Evolutionary conservation across 2,888 invertebrate genomes (phyloP), one percentile per base, ranked within the genome.

Genomic region (Volucella zonaria): DNA sequence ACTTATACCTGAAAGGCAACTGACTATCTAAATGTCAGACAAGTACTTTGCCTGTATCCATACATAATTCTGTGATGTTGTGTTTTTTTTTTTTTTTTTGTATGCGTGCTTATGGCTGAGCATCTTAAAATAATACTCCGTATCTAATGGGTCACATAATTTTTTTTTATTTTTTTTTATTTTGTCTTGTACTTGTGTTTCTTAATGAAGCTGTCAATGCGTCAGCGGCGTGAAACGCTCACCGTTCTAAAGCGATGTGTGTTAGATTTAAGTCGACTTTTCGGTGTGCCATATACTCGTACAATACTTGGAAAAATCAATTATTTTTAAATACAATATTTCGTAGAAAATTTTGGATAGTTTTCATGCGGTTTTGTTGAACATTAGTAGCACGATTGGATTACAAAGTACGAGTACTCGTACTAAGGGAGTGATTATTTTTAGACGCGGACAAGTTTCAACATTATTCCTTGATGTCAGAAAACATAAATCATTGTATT

Each of bases 191-290:
- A 31, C 31, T 54, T 31, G 3, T 45, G 45, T 43, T 45, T 61
- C 43, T 14, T 75, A 75, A 82, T 68, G 52, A 75, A 64, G 79
- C 78, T 82, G 79, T 79, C 79, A 78, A 43, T 18, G 49, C 66
- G 80, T 80, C 80, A 80, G 70, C 64, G 66, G 45, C 45, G 47
- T 2, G 15, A 64, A 75, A 43, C 75, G 67, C 45, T 71, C 56
- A 42, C 12, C 56, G 23, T 14, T 49, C 66, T 59, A 59, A 51
- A 14, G 12, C 42, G 47, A 49, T 59, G 18, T 42, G 40, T 70
- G 18, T 18, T 49, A n/a, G 23, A 59, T 18, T 70, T 38, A 8
- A 9, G 38, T 64, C 49, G 12, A 15, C 38, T n/a, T 10, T 59
- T 12, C 12, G 1, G 43, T 18, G 18, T 31, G 8, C 31, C 31